Conservation (phyloP, 2,113 vertebrate species). For the Corythornis madagascariensis region DNA sequence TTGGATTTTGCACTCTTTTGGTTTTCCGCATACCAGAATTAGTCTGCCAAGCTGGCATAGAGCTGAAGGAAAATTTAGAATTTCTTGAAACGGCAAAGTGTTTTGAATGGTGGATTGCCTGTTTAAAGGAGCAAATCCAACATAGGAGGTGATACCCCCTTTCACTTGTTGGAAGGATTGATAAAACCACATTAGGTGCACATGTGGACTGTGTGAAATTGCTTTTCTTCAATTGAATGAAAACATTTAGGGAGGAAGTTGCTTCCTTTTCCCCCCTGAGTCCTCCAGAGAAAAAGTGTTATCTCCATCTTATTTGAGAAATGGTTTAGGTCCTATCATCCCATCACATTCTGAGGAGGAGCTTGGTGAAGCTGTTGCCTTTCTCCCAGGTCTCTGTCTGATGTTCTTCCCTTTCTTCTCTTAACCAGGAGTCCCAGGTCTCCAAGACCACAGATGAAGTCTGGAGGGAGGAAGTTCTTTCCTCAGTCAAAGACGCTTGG, state of each 20-base stretch:
- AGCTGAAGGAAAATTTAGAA: background rate
- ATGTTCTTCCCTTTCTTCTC: background rate
- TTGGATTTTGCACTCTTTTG: background rate
- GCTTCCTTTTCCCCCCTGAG: background rate
- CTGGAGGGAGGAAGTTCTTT: too few species aligned
- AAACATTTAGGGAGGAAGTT: background rate
- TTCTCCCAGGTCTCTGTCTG: background rate
- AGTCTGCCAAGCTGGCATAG: background rate
- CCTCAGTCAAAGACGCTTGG: too few species aligned
- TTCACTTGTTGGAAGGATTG: background rate
- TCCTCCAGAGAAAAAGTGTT: background rate
- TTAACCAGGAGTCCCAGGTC: background rate
- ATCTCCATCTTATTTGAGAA: background rate
- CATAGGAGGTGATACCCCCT: background rate
- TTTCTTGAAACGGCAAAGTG: background rate
- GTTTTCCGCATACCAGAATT: background rate
- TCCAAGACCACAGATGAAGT: too few species aligned
- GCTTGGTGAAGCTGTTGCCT: background rate
- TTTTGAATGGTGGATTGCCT: background rate
- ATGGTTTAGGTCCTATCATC: background rate
- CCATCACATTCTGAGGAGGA: background rate
- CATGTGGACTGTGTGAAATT: background rate
- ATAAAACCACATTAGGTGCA: background rate
- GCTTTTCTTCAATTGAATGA: background rate
- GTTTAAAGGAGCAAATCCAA: background rate